Conservation (phyloP, 2,113 vertebrate genomes). For the Austrofundulus limnaeus region DNA sequence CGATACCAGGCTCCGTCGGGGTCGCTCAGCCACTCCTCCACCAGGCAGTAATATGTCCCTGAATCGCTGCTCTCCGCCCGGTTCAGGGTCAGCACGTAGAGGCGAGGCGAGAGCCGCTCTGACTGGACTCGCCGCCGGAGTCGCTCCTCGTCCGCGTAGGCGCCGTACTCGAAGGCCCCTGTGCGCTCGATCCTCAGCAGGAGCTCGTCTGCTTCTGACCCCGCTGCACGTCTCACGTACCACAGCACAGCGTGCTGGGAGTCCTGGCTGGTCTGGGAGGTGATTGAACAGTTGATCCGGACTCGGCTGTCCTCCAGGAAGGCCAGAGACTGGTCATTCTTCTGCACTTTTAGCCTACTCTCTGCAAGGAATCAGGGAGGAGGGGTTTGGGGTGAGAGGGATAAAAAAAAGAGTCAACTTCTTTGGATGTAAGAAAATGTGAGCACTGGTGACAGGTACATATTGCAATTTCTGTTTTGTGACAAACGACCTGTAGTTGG, state of each 20-base stretch:
- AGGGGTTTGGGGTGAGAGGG: background rate
- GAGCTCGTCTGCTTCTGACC: constrained; percentile 85
- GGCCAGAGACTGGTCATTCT: constrained; percentile 87
- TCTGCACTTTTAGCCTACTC: constrained; percentile 90
- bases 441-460: constrained; percentile 52
- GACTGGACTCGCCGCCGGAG: constrained; percentile 89
- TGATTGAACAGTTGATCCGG: constrained; percentile 88
- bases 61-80: constrained; percentile 89
- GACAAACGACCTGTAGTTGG: constrained; percentile 47
- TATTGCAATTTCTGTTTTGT: constrained; percentile 56
- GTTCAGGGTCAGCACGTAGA: constrained; percentile 91
- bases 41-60: constrained; percentile 94
- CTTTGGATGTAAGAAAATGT: constrained; percentile 32
- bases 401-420: constrained; percentile 39
- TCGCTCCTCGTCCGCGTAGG: constrained; percentile 89
- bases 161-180: constrained; percentile 88
- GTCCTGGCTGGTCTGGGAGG: constrained; percentile 88
- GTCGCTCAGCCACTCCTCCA: constrained; percentile 95
- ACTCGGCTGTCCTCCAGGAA: constrained; percentile 90
- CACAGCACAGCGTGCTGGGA: constrained; percentile 91
- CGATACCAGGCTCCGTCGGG: constrained; percentile 88
- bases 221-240: constrained; percentile 85
- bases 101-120: constrained; percentile 83
- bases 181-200: constrained; percentile 90
- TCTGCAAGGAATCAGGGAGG: constrained; percentile 71